phyloP scores from a whole-genome alignment of 2,888 invertebrate genomes.

The Ichneumon xanthorius region DNA sequence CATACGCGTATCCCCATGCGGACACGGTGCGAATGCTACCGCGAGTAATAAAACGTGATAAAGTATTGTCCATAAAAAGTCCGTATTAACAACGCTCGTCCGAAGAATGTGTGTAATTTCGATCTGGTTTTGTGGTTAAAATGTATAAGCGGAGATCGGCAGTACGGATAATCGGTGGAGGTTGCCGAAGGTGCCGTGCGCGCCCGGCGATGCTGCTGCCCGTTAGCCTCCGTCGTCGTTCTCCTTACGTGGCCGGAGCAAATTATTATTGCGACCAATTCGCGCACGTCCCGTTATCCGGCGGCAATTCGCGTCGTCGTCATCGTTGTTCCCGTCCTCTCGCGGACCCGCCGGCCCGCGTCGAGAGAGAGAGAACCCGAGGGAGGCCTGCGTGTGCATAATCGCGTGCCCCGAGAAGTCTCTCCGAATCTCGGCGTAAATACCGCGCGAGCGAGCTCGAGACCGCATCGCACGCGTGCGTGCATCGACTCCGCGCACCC shows the following conservation, averaged over 20 bases:
- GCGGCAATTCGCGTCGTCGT: constrained; percentile 51
- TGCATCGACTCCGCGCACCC: constrained; percentile 50
- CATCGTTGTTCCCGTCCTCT: constrained; percentile 51
- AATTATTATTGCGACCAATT: constrained; percentile 68
- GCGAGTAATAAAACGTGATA: constrained; percentile 52
- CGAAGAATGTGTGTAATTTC: constrained; percentile 43
- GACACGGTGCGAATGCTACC: neutral
- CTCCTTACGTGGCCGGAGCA: constrained; percentile 60
- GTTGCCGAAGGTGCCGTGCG: neutral
- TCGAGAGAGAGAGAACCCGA: constrained; percentile 32
- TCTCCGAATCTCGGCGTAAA: constrained; percentile 63
- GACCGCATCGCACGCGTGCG: constrained; percentile 64
- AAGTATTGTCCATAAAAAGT: constrained; percentile 57
- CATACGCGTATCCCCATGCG: neutral
- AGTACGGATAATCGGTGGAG: constrained; percentile 57
- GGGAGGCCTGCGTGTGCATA: constrained; percentile 63
- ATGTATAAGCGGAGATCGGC: constrained; percentile 49
- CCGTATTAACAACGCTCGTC: constrained; percentile 52
- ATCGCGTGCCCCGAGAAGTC: constrained; percentile 56
- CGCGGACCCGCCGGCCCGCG: constrained; percentile 6
- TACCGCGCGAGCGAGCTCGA: constrained; percentile 50
- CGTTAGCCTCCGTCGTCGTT: constrained; percentile 12
- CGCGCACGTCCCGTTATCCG: constrained; percentile 64
- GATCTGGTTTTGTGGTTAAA: constrained; percentile 42
- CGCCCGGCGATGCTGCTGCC: neutral